Conservation (phyloP, 2,113 vertebrate genomes). For the Bufo gargarizans region DNA sequence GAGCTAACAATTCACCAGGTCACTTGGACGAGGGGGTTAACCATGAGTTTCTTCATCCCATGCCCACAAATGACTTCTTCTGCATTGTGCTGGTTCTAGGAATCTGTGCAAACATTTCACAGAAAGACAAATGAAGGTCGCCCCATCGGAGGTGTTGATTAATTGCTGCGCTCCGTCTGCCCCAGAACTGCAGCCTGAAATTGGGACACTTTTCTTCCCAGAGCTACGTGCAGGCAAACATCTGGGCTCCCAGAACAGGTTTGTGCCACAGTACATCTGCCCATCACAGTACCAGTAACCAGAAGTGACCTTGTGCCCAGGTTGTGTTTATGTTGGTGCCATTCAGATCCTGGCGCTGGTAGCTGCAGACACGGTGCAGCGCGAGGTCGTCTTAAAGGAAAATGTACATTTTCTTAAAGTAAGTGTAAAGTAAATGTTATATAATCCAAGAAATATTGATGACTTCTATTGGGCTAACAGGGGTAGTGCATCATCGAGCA, state of each 20-base stretch:
- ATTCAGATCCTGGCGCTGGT: background rate
- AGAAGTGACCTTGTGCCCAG: background rate
- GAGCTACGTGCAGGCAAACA: constrained; percentile 61
- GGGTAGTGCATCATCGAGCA: background rate
- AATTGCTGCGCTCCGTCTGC: constrained; percentile 67
- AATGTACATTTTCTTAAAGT: background rate
- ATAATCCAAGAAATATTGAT: background rate
- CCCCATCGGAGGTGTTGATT: constrained; percentile 67
- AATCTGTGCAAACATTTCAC: constrained; percentile 66
- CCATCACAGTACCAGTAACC: constrained; percentile 4
- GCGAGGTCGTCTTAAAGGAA: background rate
- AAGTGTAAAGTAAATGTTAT: background rate
- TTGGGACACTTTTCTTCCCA: constrained; percentile 60
- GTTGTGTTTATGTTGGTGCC: background rate
- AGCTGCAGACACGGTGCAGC: background rate
- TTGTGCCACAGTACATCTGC: constrained; percentile 15
- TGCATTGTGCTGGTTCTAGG: constrained; percentile 60
- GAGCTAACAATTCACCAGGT: background rate
- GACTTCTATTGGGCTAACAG: background rate
- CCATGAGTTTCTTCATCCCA: background rate
- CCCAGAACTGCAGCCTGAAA: constrained; percentile 67
- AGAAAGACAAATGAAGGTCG: constrained; percentile 77
- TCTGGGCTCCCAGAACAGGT: constrained; percentile 24
- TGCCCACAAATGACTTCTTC: background rate
- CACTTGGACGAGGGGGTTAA: background rate